A percentile compares a stretch with the other conserved stretches of the same genome.
Evolutionary conservation across 2,113 vertebrate species (phyloP).

Genomic region (Butorides virescens): DNA sequence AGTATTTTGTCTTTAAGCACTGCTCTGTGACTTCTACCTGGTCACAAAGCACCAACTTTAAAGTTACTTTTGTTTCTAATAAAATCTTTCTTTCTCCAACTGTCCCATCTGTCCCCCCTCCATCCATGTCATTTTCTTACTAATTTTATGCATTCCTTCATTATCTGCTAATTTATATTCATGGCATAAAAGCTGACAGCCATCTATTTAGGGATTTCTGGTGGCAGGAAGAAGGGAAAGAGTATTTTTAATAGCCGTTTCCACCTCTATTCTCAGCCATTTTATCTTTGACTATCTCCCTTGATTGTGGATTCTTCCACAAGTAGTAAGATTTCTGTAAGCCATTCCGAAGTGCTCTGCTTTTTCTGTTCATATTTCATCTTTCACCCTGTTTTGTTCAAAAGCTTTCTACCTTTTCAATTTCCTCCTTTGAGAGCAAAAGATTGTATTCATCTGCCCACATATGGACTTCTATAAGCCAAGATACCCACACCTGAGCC

Average conservation of each 20-base stretch:
- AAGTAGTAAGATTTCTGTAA: not conserved
- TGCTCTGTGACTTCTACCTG: not conserved
- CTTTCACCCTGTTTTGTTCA: not conserved
- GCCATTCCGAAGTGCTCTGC: not conserved
- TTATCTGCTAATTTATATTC: slow-evolving; percentile 53
- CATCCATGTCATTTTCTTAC: not conserved
- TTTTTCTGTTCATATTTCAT: not conserved
- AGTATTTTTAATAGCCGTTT: not conserved
- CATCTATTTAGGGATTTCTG: slow-evolving; percentile 35
- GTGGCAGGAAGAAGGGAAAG: not conserved
- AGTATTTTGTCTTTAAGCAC: not conserved
- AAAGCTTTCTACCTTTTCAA: slow-evolving; percentile 22
- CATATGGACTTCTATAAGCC: not conserved
- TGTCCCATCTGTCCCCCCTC: not conserved
- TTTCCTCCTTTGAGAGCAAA: not conserved
- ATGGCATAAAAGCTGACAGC: slow-evolving; percentile 25
- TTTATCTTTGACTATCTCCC: not conserved
- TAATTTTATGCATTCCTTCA: slow-evolving; percentile 36
- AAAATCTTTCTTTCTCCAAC: not conserved
- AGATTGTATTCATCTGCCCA: not conserved
- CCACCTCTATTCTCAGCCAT: not conserved
- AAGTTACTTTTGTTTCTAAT: not conserved
- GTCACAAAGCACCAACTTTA: not conserved
- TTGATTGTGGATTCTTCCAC: not conserved
- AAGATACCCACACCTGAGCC: not conserved